Evolutionary conservation across 2,113 vertebrate species (phyloP).

Genomic region (Gallinago media): DNA sequence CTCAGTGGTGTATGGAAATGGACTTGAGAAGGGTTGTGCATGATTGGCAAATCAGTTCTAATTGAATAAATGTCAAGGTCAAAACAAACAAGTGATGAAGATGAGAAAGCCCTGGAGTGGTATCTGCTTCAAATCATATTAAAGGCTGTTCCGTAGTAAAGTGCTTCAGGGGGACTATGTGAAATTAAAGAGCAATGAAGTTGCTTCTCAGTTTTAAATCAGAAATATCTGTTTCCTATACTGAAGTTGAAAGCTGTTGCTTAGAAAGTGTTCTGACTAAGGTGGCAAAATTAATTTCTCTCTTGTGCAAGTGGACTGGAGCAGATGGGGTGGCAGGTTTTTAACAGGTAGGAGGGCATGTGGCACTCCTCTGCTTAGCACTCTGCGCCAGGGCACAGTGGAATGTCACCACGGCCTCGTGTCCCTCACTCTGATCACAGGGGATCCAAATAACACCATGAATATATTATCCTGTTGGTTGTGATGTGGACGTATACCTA

Average conservation of each 20-base stretch:
- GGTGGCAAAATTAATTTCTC: neutral
- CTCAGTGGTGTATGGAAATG: conserved; percentile 68
- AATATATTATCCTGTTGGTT: neutral
- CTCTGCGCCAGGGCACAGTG: neutral
- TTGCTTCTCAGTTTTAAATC: neutral
- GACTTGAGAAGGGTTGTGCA: conserved; percentile 69
- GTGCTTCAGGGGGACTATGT: conserved; percentile 45
- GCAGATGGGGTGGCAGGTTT: neutral
- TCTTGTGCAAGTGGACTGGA: neutral
- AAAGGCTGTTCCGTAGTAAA: conserved; percentile 50
- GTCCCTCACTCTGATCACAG: rapidly evolving
- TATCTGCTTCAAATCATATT: conserved; percentile 76
- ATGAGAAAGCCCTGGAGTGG: conserved; percentile 77
- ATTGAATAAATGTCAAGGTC: conserved; percentile 87
- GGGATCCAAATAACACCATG: neutral
- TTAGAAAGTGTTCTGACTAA: neutral
- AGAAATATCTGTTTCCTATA: neutral
- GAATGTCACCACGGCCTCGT: neutral
- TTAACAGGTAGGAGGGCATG: neutral
- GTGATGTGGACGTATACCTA: neutral
- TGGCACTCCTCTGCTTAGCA: neutral
- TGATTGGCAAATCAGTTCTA: conserved; percentile 85
- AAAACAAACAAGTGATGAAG: conserved; percentile 79
- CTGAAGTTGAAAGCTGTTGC: neutral
- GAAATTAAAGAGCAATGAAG: conserved; percentile 57